Evolutionary conservation across 1,140 invertebrate species (phyloP).

Genomic region (Aricia agestis): DNA sequence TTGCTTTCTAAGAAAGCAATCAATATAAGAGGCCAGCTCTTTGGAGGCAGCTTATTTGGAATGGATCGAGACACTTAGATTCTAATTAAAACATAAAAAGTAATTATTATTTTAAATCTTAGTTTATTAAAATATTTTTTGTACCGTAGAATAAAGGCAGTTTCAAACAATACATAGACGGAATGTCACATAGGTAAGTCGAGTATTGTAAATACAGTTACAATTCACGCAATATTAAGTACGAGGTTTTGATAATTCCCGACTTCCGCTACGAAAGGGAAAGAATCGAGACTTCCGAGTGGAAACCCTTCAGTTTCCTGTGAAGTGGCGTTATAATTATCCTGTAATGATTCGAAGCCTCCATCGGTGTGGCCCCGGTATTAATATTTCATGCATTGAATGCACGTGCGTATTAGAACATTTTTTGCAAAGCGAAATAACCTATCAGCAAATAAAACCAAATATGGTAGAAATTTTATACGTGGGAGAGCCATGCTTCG

Average conservation of each 20-base stretch:
- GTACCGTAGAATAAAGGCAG: no score
- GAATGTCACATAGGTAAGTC: background rate
- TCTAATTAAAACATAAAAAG: no score
- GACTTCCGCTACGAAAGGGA: slow-evolving; percentile 48
- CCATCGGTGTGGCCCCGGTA: slow-evolving; percentile 55
- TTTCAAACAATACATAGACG: background rate
- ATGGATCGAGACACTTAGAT: no score
- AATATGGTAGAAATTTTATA: no score
- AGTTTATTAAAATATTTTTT: no score
- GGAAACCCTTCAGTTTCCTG: slow-evolving; percentile 58
- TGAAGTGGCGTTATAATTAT: slow-evolving; percentile 70
- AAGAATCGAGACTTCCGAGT: slow-evolving; percentile 70
- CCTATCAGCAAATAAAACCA: no score
- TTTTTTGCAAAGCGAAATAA: background rate
- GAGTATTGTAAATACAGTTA: background rate
- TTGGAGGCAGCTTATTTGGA: no score
- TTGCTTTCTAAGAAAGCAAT: no score
- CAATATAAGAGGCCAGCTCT: no score
- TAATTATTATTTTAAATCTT: no score
- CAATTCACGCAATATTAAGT: slow-evolving; percentile 34
- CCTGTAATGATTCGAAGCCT: slow-evolving; percentile 63
- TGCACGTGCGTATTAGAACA: slow-evolving; percentile 41
- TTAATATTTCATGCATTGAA: slow-evolving; percentile 66
- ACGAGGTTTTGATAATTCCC: slow-evolving; percentile 46
- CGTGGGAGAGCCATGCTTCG: no score